Evolutionary conservation across 2,797 vertebrate species (phyloP).

Genomic region (Etheostoma nigrum): DNA sequence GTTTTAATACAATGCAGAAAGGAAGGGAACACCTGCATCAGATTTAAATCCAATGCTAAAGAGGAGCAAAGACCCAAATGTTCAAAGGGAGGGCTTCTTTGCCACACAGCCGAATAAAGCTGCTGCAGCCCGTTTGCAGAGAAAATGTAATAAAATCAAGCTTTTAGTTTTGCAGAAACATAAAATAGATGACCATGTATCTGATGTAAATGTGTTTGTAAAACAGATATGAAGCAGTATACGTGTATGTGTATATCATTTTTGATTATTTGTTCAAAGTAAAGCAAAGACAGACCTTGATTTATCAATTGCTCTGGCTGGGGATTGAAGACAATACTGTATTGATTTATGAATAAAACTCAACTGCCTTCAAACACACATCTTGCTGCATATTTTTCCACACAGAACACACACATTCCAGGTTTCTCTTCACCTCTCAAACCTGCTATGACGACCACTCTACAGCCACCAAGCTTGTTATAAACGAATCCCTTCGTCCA

Average conservation of each 20-base stretch:
- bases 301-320: not conserved
- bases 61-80: not conserved
- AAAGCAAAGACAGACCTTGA: not conserved
- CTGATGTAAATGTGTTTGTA: slow-evolving; percentile 32
- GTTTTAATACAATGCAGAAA: not conserved
- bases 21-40: not conserved
- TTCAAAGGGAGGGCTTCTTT: not conserved
- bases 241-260: slow-evolving; percentile 10
- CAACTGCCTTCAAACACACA: slow-evolving; percentile 10
- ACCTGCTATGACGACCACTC: too few relatives aligned
- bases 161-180: slow-evolving; percentile 15
- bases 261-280: slow-evolving; percentile 24
- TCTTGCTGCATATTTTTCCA: not conserved
- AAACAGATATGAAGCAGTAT: slow-evolving; percentile 26
- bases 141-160: slow-evolving; percentile 16
- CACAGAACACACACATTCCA: not conserved
- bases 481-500: not conserved
- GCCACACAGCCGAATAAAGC: slow-evolving; percentile 3
- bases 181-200: slow-evolving; percentile 15
- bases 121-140: not conserved
- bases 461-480: not conserved
- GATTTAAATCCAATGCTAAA: slow-evolving; percentile 15
- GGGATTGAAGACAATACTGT: slow-evolving; percentile 9
- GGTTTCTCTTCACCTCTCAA: not conserved
- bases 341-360: slow-evolving; percentile 22